phyloP scores from a whole-genome alignment of 2,797 vertebrate genomes.

The Tapirus indicus region DNA sequence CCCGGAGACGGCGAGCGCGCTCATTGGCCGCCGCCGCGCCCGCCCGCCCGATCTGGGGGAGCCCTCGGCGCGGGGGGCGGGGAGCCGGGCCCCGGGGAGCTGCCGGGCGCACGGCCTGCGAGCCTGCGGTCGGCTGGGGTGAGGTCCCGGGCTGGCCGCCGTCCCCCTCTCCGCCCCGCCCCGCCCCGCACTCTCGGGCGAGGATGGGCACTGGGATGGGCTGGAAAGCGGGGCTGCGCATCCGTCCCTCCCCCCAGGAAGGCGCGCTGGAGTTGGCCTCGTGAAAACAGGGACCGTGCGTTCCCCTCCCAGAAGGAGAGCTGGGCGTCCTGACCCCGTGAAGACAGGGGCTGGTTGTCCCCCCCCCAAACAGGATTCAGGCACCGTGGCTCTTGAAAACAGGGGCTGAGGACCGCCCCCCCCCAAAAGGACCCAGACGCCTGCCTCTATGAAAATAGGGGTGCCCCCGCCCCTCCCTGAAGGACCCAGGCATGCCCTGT shows the following conservation, averaged over 20 bases:
- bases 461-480: neutral
- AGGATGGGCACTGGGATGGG: constrained; percentile 32
- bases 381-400: neutral
- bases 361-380: neutral
- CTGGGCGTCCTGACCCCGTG: neutral
- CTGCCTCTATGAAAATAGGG: neutral
- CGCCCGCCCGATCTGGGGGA: constrained; percentile 73
- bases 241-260: neutral
- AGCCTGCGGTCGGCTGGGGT: constrained; percentile 28
- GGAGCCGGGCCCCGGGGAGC: constrained; percentile 75
- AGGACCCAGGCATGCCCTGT: neutral
- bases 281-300: neutral
- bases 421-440: neutral
- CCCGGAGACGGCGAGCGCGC: constrained; percentile 82
- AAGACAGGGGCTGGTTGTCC: neutral
- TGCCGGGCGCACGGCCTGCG: constrained; percentile 47
- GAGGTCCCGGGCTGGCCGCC: constrained; percentile 10
- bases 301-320: neutral
- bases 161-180: neutral
- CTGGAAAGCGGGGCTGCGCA: neutral
- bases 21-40: constrained; percentile 76
- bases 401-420: neutral
- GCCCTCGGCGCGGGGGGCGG: constrained; percentile 74
- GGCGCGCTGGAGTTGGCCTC: neutral
- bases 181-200: neutral